phyloP scores from a whole-genome alignment of 2,797 vertebrate genomes.

The Amblyraja radiata region DNA sequence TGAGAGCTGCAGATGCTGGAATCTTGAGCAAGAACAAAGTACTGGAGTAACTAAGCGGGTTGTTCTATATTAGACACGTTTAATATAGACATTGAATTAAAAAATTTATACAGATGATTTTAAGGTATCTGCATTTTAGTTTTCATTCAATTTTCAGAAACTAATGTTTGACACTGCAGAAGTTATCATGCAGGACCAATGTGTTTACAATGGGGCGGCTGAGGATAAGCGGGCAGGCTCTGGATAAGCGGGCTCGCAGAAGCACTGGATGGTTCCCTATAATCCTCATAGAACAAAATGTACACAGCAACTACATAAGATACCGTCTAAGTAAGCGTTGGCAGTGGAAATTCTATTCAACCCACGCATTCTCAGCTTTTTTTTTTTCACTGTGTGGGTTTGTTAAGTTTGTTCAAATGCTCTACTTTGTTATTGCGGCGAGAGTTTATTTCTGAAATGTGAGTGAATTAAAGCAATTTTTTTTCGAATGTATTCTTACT shows the following conservation, averaged over 20 bases:
- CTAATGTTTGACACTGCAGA: neutral
- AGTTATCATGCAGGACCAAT: too few relatives aligned
- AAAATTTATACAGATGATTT: too few relatives aligned
- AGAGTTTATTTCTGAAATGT: neutral
- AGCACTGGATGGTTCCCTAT: neutral
- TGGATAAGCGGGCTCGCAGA: too few relatives aligned
- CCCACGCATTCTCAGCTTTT: neutral
- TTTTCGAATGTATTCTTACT: neutral
- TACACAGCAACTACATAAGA: neutral
- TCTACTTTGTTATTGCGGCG: neutral
- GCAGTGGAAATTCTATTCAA: neutral
- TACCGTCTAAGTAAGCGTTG: neutral
- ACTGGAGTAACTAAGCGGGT: too few relatives aligned
- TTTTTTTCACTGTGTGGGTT: neutral
- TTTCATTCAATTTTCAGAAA: slow-evolving; percentile 3
- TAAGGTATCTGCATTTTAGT: neutral
- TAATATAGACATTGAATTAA: too few relatives aligned
- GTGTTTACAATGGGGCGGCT: too few relatives aligned
- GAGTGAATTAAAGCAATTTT: neutral
- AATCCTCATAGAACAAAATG: neutral
- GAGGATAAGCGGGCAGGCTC: too few relatives aligned
- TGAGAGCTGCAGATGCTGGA: too few relatives aligned
- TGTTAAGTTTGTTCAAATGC: neutral
- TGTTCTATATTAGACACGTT: too few relatives aligned
- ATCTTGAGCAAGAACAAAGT: too few relatives aligned